Evolutionary conservation across 2,888 invertebrate genomes (phyloP).

Genomic region (Boloria selene): DNA sequence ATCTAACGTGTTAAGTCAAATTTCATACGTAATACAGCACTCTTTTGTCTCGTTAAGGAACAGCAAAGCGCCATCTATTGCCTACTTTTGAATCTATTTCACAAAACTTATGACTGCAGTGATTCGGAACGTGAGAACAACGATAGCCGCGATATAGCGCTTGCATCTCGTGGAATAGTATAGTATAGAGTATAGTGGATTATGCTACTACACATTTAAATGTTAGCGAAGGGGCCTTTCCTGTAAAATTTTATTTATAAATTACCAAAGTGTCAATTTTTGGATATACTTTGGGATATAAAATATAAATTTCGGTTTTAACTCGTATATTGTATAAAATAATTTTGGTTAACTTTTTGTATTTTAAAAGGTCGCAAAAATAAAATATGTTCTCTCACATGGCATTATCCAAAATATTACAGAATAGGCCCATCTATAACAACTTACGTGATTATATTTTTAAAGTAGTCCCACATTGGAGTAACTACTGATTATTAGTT

Average conservation of each 20-base stretch:
- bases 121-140: constrained; percentile 42
- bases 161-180: constrained; percentile 11
- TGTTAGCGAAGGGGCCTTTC: constrained; percentile 9
- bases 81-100: constrained; percentile 17
- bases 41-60: neutral
- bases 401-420: constrained; percentile 20
- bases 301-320: neutral
- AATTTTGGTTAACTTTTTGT: neutral
- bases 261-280: neutral
- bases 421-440: constrained; percentile 20
- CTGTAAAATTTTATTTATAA: constrained; percentile 18
- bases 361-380: neutral
- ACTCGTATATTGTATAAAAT: neutral
- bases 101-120: constrained; percentile 30
- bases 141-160: constrained; percentile 25
- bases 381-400: neutral
- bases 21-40: no score
- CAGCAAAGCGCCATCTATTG: neutral
- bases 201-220: constrained; percentile 8
- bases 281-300: neutral
- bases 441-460: constrained; percentile 13
- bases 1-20: no score
- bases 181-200: constrained; percentile 19
- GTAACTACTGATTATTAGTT: constrained; percentile 1
- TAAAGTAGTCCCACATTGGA: constrained; percentile 17